Evolutionary conservation across 2,888 invertebrate genomes (phyloP).

Genomic region (Luperina testacea): DNA sequence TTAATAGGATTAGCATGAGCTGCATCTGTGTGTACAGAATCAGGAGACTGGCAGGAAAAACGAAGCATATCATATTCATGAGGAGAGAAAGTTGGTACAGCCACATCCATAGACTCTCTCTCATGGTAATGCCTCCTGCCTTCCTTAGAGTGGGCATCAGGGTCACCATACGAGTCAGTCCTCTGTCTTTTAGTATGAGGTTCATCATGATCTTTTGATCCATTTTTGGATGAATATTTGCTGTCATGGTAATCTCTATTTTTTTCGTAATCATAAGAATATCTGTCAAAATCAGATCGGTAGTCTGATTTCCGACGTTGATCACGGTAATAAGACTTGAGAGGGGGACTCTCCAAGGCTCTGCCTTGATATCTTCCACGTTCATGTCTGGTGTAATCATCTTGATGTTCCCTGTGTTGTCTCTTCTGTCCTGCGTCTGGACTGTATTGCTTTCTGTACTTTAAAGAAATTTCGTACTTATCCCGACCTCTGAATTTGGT

Average conservation of each 20-base stretch:
- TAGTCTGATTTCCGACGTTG: conserved; percentile 40
- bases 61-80: conserved; percentile 61
- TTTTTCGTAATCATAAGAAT: conserved; percentile 65
- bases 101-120: conserved; percentile 56
- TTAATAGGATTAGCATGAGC: conserved; percentile 66
- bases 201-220: conserved; percentile 73
- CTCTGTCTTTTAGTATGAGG: conserved; percentile 75
- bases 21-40: conserved; percentile 71
- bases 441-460: conserved; percentile 69
- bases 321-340: conserved; percentile 48
- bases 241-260: conserved; percentile 64
- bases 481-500: conserved; percentile 69
- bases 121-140: conserved; percentile 56
- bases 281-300: conserved; percentile 53
- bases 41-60: conserved; percentile 82
- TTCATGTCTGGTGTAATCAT: conserved; percentile 69
- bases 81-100: conserved; percentile 49
- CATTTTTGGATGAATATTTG: conserved; percentile 72
- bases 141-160: conserved; percentile 52
- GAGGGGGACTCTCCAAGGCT: conserved; percentile 73
- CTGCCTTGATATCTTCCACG: conserved; percentile 66
- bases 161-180: conserved; percentile 64
- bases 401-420: conserved; percentile 63
- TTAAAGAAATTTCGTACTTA: conserved; percentile 70
- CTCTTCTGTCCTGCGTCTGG: conserved; percentile 71